phyloP scores from a whole-genome alignment of 2,113 vertebrate species.

The Tragelaphus scriptus region DNA sequence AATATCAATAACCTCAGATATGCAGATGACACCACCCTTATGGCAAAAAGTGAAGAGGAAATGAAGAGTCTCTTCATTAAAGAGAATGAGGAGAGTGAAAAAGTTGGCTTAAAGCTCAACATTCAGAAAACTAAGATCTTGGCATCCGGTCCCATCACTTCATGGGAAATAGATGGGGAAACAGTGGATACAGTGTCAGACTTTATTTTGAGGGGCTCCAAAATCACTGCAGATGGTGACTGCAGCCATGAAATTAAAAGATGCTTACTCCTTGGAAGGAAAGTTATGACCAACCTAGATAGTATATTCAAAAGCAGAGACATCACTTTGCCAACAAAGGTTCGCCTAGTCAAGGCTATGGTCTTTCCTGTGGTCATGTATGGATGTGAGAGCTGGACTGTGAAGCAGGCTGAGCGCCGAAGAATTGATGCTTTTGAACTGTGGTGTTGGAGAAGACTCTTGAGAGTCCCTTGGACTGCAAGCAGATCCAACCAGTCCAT shows the following conservation, averaged over 20 bases:
- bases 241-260: not conserved
- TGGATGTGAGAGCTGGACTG: not conserved
- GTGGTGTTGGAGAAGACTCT: not conserved
- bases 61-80: not conserved
- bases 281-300: not conserved
- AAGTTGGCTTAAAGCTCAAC: not conserved
- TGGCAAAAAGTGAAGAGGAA: not conserved
- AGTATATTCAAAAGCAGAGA: not conserved
- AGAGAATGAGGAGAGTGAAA: not conserved
- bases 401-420: not conserved
- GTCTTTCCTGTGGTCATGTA: not conserved
- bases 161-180: not conserved
- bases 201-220: rapidly evolving
- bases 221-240: not conserved
- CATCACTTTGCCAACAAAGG: not conserved
- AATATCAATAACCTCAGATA: not conserved
- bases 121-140: not conserved
- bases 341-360: not conserved
- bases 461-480: not conserved
- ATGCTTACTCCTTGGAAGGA: not conserved
- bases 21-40: not conserved
- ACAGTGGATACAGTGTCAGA: not conserved
- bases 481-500: not conserved
- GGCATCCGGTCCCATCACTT: not conserved
- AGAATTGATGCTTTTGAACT: not conserved